Base-by-base conservation (phyloP, 2,888 invertebrate species). In the Stenoptilia bipunctidactyla region DNA sequence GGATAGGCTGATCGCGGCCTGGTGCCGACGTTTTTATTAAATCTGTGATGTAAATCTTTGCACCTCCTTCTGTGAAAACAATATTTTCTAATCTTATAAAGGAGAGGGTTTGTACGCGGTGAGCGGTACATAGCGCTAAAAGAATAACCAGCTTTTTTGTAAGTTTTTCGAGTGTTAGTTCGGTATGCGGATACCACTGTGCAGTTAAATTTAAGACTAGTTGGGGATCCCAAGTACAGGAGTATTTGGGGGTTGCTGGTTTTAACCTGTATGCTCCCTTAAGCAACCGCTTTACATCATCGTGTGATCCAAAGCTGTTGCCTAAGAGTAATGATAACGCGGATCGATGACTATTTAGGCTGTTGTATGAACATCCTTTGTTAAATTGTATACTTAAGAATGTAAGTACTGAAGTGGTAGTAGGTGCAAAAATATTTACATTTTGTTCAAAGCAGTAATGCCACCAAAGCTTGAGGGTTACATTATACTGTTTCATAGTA, bases 201-300 rank as follows among this genome's bases (percentile, higher is more conserved):
- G 37, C 12, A n/a, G 40, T 27, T 15, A 30, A 30, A 33, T 42
- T 15, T 15, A 43, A 13, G 1, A 43, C 45, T 9, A 36, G n/a
- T 5, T 20, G n/a, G n/a, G n/a, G 38, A 13, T 45, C 40, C 45
- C 30, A 38, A 2, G 37, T 38, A 8, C 6, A 1, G n/a, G 27
- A 45, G 41, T 60, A 62, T 43, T 48, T 57, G 5, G 59, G 55
- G 40, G 37, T 34, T 6, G 45, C 14, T 5, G 49, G 47, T 27
- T 42, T 39, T 14, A 34, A 15, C 35, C 35, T 38, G 38, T 15
- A 43, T 10, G 43, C 38, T 3, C 49, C 47, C 13, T 43, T 45
- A 1, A 47, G 14, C 25, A 48, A 38, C 9, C 45, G 35, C 38
- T 38, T 42, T 10, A 41, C 40, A 15, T 15, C 13, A 2, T 40